phyloP scores from a whole-genome alignment of 2,113 vertebrate genomes.

The Zapornia atra region DNA sequence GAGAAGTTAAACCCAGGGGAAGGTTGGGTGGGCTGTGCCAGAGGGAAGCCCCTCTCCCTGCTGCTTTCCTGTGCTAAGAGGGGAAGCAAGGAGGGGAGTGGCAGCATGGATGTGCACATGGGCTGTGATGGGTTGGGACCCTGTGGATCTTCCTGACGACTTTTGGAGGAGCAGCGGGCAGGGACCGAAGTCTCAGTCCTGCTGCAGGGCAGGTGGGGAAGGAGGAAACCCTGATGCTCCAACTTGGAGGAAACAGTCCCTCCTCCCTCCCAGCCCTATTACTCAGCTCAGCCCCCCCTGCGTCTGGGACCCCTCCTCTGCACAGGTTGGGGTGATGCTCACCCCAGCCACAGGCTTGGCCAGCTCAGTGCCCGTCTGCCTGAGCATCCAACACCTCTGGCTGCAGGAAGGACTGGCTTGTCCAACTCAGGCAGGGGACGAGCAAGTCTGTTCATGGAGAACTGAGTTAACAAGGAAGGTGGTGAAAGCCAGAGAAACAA shows the following conservation, averaged over 20 bases:
- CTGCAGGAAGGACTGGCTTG: not conserved
- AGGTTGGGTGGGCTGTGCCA: not conserved
- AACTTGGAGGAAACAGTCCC: not conserved
- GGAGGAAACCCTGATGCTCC: not conserved
- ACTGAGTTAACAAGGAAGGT: not conserved
- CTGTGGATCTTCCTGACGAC: not conserved
- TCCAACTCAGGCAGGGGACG: not conserved
- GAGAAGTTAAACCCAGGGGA: not conserved
- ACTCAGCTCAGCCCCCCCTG: not conserved
- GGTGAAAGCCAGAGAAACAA: not conserved
- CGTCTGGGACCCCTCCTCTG: not conserved
- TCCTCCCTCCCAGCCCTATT: not conserved
- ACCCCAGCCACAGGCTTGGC: not conserved
- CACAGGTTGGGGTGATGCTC: not conserved
- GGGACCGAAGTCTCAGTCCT: not conserved
- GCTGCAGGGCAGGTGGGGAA: not conserved
- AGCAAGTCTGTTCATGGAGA: not conserved
- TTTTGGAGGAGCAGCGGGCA: not conserved
- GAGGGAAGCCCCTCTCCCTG: not conserved
- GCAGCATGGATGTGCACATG: not conserved
- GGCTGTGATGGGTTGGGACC: not conserved
- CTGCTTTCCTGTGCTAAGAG: slow-evolving; percentile 13
- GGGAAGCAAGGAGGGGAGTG: not conserved
- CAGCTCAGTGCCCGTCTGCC: rapidly evolving
- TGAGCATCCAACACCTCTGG: not conserved